Evolutionary conservation across 2,797 vertebrate species (phyloP).

Genomic region (Syngnathus rostellatus): DNA sequence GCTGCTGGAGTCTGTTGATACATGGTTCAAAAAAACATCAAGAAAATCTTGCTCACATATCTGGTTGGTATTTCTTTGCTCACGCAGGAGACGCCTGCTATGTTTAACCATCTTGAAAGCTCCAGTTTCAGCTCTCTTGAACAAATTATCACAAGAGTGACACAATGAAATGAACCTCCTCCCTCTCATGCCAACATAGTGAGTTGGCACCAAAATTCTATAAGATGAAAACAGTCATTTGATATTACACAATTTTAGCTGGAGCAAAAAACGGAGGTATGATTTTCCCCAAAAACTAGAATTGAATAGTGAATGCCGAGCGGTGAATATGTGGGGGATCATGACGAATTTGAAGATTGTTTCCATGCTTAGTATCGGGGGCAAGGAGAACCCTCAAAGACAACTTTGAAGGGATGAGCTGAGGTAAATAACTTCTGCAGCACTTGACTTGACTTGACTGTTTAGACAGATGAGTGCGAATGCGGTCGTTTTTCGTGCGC

Average conservation of each 20-base stretch:
- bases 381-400: background rate
- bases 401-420: background rate
- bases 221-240: too few relatives aligned
- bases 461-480: background rate
- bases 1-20: background rate
- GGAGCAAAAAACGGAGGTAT: too few relatives aligned
- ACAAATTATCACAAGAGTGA: background rate
- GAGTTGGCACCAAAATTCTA: too few relatives aligned
- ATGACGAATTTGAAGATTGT: background rate
- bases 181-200: too few relatives aligned
- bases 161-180: too few relatives aligned
- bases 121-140: background rate
- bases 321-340: too few relatives aligned
- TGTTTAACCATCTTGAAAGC: background rate
- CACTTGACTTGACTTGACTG: constrained; percentile 2
- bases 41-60: constrained; percentile 1
- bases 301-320: too few relatives aligned
- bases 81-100: background rate
- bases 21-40: background rate
- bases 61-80: background rate
- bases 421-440: background rate
- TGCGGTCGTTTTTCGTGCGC: background rate
- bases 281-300: too few relatives aligned
- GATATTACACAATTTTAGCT: too few relatives aligned
- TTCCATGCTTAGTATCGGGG: background rate